Conservation (phyloP, 2,888 invertebrate genomes). For the Protonemura montana region DNA sequence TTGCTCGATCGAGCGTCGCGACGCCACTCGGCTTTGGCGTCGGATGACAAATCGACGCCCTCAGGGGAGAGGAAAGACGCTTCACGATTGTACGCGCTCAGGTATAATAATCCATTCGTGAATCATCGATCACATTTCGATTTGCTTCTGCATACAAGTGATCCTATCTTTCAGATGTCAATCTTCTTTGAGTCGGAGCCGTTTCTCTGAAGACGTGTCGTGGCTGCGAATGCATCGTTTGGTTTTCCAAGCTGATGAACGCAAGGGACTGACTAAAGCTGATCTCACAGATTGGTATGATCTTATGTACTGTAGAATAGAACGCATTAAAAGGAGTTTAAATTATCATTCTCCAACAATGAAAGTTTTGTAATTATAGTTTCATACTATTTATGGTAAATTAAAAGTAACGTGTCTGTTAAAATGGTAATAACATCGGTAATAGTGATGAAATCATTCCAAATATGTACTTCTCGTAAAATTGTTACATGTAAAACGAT, state of each 20-base stretch:
- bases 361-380: no score
- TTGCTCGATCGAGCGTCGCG: background rate
- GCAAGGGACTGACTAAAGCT: no score
- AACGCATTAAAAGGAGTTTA: no score
- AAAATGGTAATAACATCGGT: background rate
- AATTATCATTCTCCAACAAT: no score
- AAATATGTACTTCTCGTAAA: no score
- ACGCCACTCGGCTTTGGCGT: background rate
- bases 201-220: background rate
- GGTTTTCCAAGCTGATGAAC: background rate
- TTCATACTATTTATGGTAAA: no score
- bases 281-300: no score
- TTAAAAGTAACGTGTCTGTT: background rate
- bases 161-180: background rate
- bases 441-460: no score
- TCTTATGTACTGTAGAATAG: no score
- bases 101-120: background rate
- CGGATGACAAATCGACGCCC: slow-evolving; percentile 31
- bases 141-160: background rate
- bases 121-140: slow-evolving; percentile 25
- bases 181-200: background rate
- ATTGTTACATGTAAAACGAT: background rate
- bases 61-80: background rate
- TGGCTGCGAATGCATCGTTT: background rate
- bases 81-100: background rate